Conservation (phyloP, 1,140 invertebrate genomes). For the Bactericera cockerelli region DNA sequence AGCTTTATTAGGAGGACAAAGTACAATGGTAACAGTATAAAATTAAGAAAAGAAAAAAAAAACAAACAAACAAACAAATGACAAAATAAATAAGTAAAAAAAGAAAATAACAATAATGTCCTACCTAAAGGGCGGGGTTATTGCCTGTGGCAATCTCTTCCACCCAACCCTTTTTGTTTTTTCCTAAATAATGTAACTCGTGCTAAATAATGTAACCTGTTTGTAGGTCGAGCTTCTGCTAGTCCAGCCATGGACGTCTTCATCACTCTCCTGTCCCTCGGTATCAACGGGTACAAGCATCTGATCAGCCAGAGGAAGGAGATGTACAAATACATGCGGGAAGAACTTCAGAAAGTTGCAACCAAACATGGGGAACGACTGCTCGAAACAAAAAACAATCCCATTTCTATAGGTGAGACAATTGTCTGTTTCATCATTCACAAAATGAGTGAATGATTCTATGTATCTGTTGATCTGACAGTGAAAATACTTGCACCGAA, state of each 20-base stretch:
- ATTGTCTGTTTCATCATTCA: conserved; percentile 15
- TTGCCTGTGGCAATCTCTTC: no score
- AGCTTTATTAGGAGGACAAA: no score
- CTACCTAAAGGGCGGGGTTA: no score
- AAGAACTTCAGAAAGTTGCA: conserved; percentile 42
- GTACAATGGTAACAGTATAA: no score
- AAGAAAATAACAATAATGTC: no score
- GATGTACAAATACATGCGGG: conserved; percentile 47
- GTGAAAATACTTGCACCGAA: not conserved
- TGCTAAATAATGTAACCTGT: no score
- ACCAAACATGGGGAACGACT: conserved; percentile 44
- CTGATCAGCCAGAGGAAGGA: conserved; percentile 46
- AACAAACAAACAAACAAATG: no score
- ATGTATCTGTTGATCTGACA: not conserved
- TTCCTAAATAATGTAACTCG: no score
- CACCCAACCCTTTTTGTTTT: no score
- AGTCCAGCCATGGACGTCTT: conserved; percentile 61
- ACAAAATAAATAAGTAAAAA: no score
- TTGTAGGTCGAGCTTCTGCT: conserved; percentile 49
- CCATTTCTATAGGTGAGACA: conserved; percentile 53
- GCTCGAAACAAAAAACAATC: conserved; percentile 48
- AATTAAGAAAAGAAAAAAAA: no score
- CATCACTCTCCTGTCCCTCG: conserved; percentile 62
- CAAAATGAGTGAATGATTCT: not conserved
- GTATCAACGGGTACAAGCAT: conserved; percentile 47